Evolutionary conservation across 2,113 vertebrate species (phyloP), one percentile per base, ranked within the genome.

Genomic region (Prionailurus viverrinus): DNA sequence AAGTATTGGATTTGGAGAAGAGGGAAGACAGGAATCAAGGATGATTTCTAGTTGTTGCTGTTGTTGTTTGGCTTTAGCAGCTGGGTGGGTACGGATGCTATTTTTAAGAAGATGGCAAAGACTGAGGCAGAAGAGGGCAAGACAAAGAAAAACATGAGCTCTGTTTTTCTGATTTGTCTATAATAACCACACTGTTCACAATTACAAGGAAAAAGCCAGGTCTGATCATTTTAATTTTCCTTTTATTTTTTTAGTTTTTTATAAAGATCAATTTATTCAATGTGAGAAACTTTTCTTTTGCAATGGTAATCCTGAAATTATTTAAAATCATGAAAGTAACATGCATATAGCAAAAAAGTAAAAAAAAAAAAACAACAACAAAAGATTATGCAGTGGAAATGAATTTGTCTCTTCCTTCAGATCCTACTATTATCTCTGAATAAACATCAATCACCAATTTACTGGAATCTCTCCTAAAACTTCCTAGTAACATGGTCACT

Each of bases 271-370:
- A 86, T 48, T 80, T 89, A 69, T 76, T 78, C 58, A 94, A 69
- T 83, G 92, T 85, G 51, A 94, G 18, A 13, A 82, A 80, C 23
- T 61, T 53, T 63, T 85, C 33, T 87, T 93, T 85, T 73, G 66
- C 58, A 80, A 81, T 48, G 14, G 4, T 27, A 93, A 95, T 96
- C 63, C 86, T 76, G n/a, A 95, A 94, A 90, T 88, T 55, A 96
- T 65, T 80, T 71, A 91, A 93, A 69, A 76, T 92, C 84, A 76
- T 71, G n/a, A 96, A 97, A 93, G 74, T 65, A 91, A 92, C 3
- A 85, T 45, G 11, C 3, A n/a, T 71, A 82, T 55, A 61, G 61
- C 4, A 73, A 94, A 91, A 83, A 87, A 48, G 29, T 3, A 29
- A 81, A 36, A 93, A 83, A 94, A 36, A 36, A 36, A 68, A 45